Evolutionary conservation across 1,140 invertebrate species (phyloP).

Genomic region (Drosophila prosaltans): DNA sequence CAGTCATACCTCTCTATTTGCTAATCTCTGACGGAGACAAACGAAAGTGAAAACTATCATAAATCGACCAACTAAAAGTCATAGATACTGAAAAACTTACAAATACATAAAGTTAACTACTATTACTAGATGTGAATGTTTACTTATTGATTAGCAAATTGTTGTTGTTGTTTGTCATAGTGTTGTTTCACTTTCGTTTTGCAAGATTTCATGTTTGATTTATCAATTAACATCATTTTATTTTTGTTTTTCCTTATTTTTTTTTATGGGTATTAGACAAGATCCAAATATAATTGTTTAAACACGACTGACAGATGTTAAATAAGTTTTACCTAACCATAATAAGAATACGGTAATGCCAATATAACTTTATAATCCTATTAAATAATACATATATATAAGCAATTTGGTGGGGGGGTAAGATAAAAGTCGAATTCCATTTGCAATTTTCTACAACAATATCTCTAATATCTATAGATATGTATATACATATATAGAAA

Average conservation of each 20-base stretch:
- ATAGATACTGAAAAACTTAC: slow-evolving; percentile 4
- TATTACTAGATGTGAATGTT: slow-evolving; percentile 1
- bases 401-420: too few species aligned
- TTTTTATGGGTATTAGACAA: background rate
- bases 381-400: too few species aligned
- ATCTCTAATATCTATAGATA: too few species aligned
- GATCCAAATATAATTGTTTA: background rate
- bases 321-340: background rate
- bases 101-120: too few species aligned
- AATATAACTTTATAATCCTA: too few species aligned
- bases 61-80: background rate
- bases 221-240: background rate
- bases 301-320: background rate
- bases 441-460: background rate
- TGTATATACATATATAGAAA: background rate
- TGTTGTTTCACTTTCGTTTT: slow-evolving; percentile 2
- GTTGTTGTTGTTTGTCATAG: background rate
- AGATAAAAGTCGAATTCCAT: background rate
- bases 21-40: background rate
- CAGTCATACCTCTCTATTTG: background rate
- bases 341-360: too few species aligned
- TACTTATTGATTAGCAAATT: slow-evolving; percentile 19
- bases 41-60: slow-evolving; percentile 19
- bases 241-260: background rate
- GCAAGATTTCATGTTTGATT: slow-evolving; percentile 2